A percentile compares a stretch with the other conserved stretches of the same genome.
Conservation (phyloP, 2,888 invertebrate genomes). For the Cheilosia variabilis region DNA sequence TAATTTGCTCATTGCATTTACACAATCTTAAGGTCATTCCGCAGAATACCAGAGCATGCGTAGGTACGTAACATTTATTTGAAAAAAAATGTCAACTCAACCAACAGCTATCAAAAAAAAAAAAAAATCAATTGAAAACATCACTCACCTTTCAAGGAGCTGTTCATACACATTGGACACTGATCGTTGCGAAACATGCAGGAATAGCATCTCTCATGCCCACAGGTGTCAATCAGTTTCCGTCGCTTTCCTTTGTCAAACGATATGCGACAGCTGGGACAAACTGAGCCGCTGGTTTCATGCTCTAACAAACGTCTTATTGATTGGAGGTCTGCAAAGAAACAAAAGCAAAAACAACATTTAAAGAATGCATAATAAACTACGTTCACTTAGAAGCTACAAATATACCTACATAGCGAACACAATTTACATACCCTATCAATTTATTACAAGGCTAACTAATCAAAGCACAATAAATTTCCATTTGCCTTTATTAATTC, state of each 20-base stretch:
- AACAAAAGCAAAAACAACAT: conserved; percentile 6
- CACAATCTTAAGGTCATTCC: no score
- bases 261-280: conserved; percentile 95
- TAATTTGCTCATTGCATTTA: no score
- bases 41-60: no score
- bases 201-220: conserved; percentile 97
- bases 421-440: conserved; percentile 44
- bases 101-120: neutral
- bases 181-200: conserved; percentile 96
- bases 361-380: conserved; percentile 42
- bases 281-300: conserved; percentile 88
- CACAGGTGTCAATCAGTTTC: conserved; percentile 96
- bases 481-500: conserved; percentile 55
- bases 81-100: no score
- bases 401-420: neutral
- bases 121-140: neutral
- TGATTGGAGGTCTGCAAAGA: conserved; percentile 91
- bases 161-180: conserved; percentile 92
- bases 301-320: conserved; percentile 91
- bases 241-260: conserved; percentile 98
- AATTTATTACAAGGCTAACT: conserved; percentile 61
- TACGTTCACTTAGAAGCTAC: neutral
- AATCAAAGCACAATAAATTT: conserved; percentile 65
- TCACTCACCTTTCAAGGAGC: conserved; percentile 82
- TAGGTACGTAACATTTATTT: no score